Conservation (phyloP, 2,888 invertebrate genomes). For the Synergus laeviventris region DNA sequence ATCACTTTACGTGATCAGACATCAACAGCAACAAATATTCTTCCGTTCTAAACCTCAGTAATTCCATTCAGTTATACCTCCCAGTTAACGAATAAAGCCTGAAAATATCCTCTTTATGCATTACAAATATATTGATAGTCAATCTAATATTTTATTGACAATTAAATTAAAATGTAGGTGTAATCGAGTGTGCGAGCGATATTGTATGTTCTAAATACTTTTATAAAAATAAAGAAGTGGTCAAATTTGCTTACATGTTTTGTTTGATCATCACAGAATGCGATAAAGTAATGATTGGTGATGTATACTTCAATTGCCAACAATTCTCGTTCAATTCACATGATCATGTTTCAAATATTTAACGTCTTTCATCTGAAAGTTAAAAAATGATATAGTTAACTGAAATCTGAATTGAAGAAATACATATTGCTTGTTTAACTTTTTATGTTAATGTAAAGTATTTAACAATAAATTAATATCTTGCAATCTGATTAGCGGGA, state of each 20-base stretch:
- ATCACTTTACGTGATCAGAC: slow-evolving; percentile 28
- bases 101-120: not conserved
- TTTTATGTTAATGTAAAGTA: too few species aligned
- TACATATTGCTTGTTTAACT: not conserved
- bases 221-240: too few species aligned
- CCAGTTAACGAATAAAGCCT: not conserved
- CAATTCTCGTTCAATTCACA: not conserved
- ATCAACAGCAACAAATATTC: not conserved
- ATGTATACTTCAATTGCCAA: not conserved
- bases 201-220: too few species aligned
- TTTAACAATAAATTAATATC: too few species aligned
- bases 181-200: not conserved
- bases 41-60: not conserved
- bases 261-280: not conserved
- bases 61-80: slow-evolving; percentile 12
- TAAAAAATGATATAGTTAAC: not conserved
- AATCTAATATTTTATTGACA: not conserved
- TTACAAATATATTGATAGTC: not conserved
- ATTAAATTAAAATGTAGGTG: not conserved
- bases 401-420: not conserved
- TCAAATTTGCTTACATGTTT: not conserved
- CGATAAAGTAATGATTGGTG: not conserved
- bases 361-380: slow-evolving; percentile 5
- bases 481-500: too few species aligned
- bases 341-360: not conserved